A percentile compares a stretch with the other conserved stretches of the same genome.
These are phyloP conservation scores for Thamnaconus septentrionalis DNA, from an alignment of 2,113 vertebrate species.

Conservation along the genomic window DNA sequence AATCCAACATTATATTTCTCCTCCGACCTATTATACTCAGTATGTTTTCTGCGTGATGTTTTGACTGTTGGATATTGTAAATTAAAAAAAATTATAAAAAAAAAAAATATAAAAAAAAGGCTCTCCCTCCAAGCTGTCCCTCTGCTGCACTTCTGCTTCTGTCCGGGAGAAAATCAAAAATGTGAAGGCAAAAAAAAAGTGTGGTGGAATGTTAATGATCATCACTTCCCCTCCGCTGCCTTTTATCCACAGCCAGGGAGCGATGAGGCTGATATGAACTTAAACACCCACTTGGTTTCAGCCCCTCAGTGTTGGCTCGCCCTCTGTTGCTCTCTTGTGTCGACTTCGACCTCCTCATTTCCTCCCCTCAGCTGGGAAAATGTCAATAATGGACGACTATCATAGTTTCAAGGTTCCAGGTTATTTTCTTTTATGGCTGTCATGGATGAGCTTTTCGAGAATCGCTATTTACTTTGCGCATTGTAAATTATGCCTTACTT, in stretches of 20 bases:
- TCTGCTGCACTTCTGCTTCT: conserved; percentile 44
- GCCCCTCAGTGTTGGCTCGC: conserved; percentile 22
- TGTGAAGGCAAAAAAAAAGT: conserved; percentile 64
- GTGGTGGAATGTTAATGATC: conserved; percentile 76
- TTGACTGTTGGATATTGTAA: background rate
- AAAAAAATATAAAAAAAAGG: too few species aligned
- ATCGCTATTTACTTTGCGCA: too few species aligned
- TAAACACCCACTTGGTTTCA: conserved; percentile 13
- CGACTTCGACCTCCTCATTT: background rate
- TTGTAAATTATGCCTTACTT: too few species aligned
- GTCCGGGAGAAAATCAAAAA: conserved; percentile 75
- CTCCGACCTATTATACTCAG: too few species aligned
- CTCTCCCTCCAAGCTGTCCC: background rate
- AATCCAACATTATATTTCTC: too few species aligned
- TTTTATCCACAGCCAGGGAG: conserved; percentile 80
- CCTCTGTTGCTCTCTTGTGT: conserved; percentile 14
- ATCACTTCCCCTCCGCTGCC: conserved; percentile 60
- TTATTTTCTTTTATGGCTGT: too few species aligned
- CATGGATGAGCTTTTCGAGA: too few species aligned
- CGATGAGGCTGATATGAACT: conserved; percentile 72
- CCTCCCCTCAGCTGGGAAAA: too few species aligned
- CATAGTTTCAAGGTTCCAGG: too few species aligned
- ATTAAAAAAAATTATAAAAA: conserved; percentile 11
- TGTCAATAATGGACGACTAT: too few species aligned
- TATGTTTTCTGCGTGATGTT: too few species aligned